A percentile compares a stretch with the other conserved stretches of the same genome.
Conservation (phyloP, 2,113 vertebrate genomes). For the Crotalus horridus region DNA sequence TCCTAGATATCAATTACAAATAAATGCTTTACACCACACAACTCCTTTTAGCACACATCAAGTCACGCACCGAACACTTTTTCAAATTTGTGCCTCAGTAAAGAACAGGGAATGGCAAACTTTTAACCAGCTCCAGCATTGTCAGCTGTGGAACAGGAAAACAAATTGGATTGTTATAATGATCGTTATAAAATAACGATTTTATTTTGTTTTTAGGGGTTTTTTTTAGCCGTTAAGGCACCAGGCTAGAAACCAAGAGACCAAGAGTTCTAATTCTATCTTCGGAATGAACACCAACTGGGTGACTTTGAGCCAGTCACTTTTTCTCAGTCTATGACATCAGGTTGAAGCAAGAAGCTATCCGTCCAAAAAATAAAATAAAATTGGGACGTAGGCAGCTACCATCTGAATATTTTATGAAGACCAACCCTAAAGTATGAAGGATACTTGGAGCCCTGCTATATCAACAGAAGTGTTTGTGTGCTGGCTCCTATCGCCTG, state of each 20-base stretch:
- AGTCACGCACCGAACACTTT: not conserved
- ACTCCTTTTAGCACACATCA: not conserved
- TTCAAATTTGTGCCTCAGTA: not conserved
- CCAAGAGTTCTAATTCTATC: not conserved
- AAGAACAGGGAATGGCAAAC: not conserved
- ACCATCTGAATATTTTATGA: not conserved
- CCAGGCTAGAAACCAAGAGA: not conserved
- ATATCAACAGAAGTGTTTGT: not conserved
- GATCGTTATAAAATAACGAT: no score
- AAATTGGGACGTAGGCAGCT: conserved; percentile 8
- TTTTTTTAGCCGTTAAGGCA: not conserved
- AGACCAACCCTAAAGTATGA: not conserved
- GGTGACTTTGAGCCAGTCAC: not conserved
- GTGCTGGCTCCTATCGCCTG: not conserved
- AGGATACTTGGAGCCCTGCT: not conserved
- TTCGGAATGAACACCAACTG: not conserved
- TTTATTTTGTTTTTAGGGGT: not conserved
- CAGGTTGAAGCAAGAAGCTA: not conserved
- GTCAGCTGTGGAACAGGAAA: not conserved
- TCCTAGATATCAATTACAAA: not conserved
- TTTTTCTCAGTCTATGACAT: not conserved
- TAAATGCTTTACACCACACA: not conserved
- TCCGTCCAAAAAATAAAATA: not conserved
- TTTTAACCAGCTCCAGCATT: not conserved
- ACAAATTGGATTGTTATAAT: not conserved